Conservation (phyloP, 2,888 invertebrate genomes). For the Elmis aenea region DNA sequence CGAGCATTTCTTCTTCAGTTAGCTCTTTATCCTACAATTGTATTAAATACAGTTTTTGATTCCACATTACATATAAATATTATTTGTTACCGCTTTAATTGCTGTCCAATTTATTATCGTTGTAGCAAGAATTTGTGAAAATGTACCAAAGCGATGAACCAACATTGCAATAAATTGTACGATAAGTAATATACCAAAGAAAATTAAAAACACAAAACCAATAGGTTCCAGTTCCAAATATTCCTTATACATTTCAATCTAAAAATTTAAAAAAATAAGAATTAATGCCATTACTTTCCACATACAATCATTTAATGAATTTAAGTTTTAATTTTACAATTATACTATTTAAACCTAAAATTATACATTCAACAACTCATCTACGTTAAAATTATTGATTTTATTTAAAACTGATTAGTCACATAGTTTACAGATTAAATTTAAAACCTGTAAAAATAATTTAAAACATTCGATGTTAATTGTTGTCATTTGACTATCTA, state of each 20-base stretch:
- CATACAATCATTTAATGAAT: too few relatives aligned
- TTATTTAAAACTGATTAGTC: too few relatives aligned
- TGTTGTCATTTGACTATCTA: too few relatives aligned
- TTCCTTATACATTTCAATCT: constrained; percentile 53
- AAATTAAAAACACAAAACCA: constrained; percentile 67
- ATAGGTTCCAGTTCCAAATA: constrained; percentile 67
- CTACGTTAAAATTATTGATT: too few relatives aligned
- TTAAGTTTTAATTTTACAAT: too few relatives aligned
- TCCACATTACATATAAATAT: neutral
- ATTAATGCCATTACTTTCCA: constrained; percentile 1
- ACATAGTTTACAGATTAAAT: too few relatives aligned
- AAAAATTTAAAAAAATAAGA: constrained; percentile 18
- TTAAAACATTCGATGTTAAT: too few relatives aligned
- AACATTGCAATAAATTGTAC: constrained; percentile 73
- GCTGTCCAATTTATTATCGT: constrained; percentile 51
- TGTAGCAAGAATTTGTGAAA: constrained; percentile 68
- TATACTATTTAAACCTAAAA: too few relatives aligned
- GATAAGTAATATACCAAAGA: constrained; percentile 64
- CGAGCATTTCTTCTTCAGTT: constrained; percentile 76
- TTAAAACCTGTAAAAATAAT: too few relatives aligned
- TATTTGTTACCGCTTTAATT: neutral
- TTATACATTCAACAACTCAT: too few relatives aligned
- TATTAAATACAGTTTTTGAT: neutral
- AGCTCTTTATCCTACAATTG: constrained; percentile 55
- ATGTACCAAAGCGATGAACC: constrained; percentile 69